phyloP scores from a whole-genome alignment of 1,140 invertebrate species.

The Maniola jurtina region DNA sequence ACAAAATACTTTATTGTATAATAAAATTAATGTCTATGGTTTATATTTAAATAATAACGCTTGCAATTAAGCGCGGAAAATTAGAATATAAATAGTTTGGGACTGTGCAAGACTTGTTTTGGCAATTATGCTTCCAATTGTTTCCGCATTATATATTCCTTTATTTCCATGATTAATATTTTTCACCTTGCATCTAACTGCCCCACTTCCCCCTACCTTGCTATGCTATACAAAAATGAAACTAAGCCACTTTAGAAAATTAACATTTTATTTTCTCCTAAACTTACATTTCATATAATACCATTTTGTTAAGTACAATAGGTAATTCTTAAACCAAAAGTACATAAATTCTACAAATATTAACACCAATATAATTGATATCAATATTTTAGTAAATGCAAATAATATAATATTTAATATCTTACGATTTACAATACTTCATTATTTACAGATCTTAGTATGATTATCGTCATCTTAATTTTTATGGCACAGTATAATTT shows the following conservation, averaged over 20 bases:
- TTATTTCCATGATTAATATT: too few relatives aligned
- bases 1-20: too few relatives aligned
- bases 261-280: constrained; percentile 29
- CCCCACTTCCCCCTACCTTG: too few relatives aligned
- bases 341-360: constrained; percentile 17
- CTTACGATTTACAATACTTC: neutral
- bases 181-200: too few relatives aligned
- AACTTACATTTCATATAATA: constrained; percentile 17
- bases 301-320: constrained; percentile 23
- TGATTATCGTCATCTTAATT: neutral
- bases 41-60: too few relatives aligned
- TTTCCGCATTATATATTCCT: too few relatives aligned
- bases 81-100: neutral
- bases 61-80: too few relatives aligned
- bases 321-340: constrained; percentile 15
- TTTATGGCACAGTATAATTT: constrained; percentile 35
- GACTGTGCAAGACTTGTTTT: too few relatives aligned
- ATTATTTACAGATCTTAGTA: constrained; percentile 7
- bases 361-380: constrained; percentile 22
- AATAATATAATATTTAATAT: constrained; percentile 9
- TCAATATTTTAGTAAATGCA: constrained; percentile 24
- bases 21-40: too few relatives aligned
- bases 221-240: neutral
- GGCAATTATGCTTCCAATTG: too few relatives aligned
- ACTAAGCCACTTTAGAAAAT: constrained; percentile 15